Evolutionary conservation across 35 echinoderm and acorn worm species (phyloP).

Genomic region (Chiridota heheva): DNA sequence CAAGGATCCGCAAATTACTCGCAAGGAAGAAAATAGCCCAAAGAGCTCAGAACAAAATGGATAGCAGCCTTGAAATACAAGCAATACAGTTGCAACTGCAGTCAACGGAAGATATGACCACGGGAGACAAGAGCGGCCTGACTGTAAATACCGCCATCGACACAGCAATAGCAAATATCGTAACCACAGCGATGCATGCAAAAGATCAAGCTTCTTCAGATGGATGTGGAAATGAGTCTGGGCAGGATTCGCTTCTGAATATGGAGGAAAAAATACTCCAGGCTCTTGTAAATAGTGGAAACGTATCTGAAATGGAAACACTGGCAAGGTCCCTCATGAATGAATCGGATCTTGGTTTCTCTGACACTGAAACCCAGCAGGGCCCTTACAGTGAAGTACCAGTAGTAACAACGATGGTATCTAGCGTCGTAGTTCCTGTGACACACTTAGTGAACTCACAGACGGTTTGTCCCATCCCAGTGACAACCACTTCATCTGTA

Average conservation of each 20-base stretch:
- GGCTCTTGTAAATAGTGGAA: slow-evolving; percentile 32
- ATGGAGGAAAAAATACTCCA: slow-evolving; percentile 49
- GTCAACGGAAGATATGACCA: slow-evolving; percentile 28
- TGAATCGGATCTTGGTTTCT: slow-evolving; percentile 33
- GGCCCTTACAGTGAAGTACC: no score
- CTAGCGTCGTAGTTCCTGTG: no score
- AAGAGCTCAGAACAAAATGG: slow-evolving; percentile 12
- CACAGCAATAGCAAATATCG: slow-evolving; percentile 42
- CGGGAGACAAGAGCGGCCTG: slow-evolving; percentile 33
- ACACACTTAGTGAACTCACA: no score
- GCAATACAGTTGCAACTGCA: slow-evolving; percentile 50
- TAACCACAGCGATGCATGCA: slow-evolving; percentile 34
- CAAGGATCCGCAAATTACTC: slow-evolving; percentile 46
- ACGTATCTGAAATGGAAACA: slow-evolving; percentile 42
- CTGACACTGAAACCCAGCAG: slow-evolving; percentile 38
- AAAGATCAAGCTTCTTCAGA: background rate
- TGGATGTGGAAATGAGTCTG: slow-evolving; percentile 3
- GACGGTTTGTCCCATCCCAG: no score
- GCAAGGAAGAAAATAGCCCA: slow-evolving; percentile 27
- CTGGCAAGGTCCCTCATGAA: slow-evolving; percentile 34
- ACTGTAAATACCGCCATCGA: slow-evolving; percentile 21
- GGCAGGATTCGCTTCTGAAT: slow-evolving; percentile 33
- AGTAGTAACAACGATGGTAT: no score
- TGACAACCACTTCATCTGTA: no score
- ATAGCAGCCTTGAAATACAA: slow-evolving; percentile 39